Evolutionary conservation across 2,888 invertebrate species (phyloP).

Genomic region (Papilio gigon): DNA sequence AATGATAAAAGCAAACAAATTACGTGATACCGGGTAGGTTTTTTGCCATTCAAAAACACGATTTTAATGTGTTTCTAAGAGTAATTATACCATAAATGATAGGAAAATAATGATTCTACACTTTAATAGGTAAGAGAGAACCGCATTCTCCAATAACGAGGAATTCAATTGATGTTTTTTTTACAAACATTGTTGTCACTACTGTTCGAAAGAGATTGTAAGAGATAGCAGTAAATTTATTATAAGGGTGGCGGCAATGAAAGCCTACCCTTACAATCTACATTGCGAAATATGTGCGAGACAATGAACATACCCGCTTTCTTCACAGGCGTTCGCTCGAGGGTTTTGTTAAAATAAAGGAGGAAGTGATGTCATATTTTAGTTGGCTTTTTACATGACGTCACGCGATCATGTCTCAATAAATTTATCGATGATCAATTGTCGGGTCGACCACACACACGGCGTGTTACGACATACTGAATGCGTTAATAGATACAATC

Average conservation of each 20-base stretch:
- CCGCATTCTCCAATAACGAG: no score
- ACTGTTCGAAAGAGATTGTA: no score
- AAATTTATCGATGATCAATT: slow-evolving; percentile 33
- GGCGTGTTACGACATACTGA: slow-evolving; percentile 14
- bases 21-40: neutral
- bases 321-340: neutral
- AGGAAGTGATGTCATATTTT: slow-evolving; percentile 25
- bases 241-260: no score
- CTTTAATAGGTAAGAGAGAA: no score
- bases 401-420: slow-evolving; percentile 28
- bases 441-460: slow-evolving; percentile 28
- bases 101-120: no score
- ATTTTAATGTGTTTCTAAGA: no score
- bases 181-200: no score
- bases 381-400: slow-evolving; percentile 19
- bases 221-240: no score
- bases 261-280: no score
- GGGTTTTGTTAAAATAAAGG: slow-evolving; percentile 31
- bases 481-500: slow-evolving; percentile 23
- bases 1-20: slow-evolving; percentile 8
- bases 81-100: no score
- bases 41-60: neutral
- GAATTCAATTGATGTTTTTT: no score
- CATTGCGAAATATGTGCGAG: neutral
- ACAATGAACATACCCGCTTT: slow-evolving; percentile 15